phyloP scores from a whole-genome alignment of 2,797 vertebrate genomes.

The Fistularia commersonii region DNA sequence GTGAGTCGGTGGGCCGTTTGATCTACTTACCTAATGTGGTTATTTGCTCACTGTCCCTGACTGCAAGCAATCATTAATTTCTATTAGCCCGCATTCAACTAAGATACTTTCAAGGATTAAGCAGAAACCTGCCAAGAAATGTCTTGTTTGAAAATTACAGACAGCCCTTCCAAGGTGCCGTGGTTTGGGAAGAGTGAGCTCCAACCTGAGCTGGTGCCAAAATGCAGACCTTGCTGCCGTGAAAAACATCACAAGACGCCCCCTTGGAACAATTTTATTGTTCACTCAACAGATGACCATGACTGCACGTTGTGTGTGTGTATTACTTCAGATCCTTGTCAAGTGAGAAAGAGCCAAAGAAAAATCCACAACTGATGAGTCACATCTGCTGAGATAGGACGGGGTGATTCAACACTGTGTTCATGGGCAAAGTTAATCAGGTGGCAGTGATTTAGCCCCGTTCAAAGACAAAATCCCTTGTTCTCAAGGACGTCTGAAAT shows the following conservation, averaged over 20 bases:
- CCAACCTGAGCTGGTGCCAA: constrained; percentile 12
- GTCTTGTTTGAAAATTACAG: constrained; percentile 46
- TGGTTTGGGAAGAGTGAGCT: constrained; percentile 20
- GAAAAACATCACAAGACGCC: constrained; percentile 14
- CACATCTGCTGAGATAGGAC: constrained; percentile 31
- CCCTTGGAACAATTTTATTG: constrained; percentile 8
- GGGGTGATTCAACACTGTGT: constrained; percentile 40
- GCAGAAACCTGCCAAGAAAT: constrained; percentile 35
- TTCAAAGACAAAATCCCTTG: constrained; percentile 53
- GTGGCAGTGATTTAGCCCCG: constrained; percentile 39
- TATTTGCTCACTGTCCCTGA: not conserved
- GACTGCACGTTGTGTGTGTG: constrained; percentile 1
- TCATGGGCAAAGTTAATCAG: constrained; percentile 47
- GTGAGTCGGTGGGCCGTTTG: no score
- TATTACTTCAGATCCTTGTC: constrained; percentile 11
- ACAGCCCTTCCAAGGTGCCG: constrained; percentile 35
- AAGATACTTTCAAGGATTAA: constrained; percentile 29
- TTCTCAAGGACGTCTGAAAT: constrained; percentile 46
- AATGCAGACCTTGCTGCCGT: constrained; percentile 10
- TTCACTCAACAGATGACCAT: constrained; percentile 17
- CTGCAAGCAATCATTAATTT: constrained; percentile 22
- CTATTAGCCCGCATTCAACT: constrained; percentile 46
- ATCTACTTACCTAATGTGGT: no score
- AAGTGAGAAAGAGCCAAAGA: constrained; percentile 13
- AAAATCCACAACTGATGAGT: constrained; percentile 39